Base-by-base conservation (phyloP, 2,888 invertebrate species). In the Colletes collaris region DNA sequence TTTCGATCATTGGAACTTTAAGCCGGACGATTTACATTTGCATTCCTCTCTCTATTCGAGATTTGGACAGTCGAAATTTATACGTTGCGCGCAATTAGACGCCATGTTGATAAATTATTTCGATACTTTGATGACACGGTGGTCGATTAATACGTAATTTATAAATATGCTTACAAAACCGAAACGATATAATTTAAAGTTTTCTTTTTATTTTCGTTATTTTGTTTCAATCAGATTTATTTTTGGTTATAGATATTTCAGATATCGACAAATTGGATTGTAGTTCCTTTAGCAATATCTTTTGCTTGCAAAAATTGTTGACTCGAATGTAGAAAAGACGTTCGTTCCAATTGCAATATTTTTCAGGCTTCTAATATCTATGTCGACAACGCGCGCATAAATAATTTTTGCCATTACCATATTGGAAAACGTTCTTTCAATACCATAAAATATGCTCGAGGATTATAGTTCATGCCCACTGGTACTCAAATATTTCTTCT, bases 321-420 rank as follows among this genome's bases (percentile, higher is more conserved):
- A 77, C 62, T 69, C 60, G 69, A 69, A 77, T 77, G 56, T 65
- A 78, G 65, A 77, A 56, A 69, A 77, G 69, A 77, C 69, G 78
- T 69, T 77, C 65, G 49, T 65, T 69, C 64, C 60, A 53, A 46
- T 60, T n/a, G 68, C 53, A 55, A 62, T 78, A 78, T 78, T 78
- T 77, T 50, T 50, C 69, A 5, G n/a, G 19, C 46, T 69, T 60
- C 70, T 69, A 78, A 77, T 77, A 70, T 77, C 78, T 65, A 56
- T 55, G 50, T 62, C 77, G 69, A 56, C 60, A 37, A 52, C n/a
- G 50, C 35, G 53, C 50, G 78, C 65, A 77, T 77, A 78, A 77
- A 77, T 78, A 77, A 77, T 78, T 56, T 69, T 65, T 60, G 44
- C 56, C 46, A 65, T 72, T 72, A 73, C 72, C 73, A 68, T 79